Conservation (phyloP, 2,888 invertebrate genomes). For the Tigriopus californicus region DNA sequence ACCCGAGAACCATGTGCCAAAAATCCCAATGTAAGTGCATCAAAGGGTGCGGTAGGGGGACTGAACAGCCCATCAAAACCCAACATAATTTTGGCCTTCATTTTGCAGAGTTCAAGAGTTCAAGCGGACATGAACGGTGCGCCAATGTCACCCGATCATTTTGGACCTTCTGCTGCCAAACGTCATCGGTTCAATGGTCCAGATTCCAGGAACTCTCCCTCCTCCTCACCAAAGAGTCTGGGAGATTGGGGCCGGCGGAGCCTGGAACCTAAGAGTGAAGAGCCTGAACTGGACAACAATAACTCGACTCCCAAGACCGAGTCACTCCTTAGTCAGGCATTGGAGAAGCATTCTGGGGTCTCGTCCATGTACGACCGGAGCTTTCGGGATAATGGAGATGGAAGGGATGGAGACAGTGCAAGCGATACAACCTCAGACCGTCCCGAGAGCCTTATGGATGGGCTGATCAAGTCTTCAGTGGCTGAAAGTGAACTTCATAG, state of each 20-base stretch:
- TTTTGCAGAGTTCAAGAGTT: too few species aligned
- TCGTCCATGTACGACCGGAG: not conserved
- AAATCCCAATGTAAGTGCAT: not conserved
- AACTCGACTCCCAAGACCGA: not conserved
- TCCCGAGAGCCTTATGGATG: conserved; percentile 8
- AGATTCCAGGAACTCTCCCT: conserved; percentile 12
- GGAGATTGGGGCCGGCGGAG: too few species aligned
- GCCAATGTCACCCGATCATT: too few species aligned
- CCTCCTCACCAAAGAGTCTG: not conserved
- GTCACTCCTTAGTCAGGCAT: conserved; percentile 13
- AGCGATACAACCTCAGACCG: not conserved
- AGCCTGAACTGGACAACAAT: too few species aligned
- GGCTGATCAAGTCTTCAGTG: too few species aligned
- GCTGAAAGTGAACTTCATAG: too few species aligned
- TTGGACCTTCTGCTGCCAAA: not conserved
- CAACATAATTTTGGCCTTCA: too few species aligned
- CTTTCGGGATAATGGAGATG: not conserved
- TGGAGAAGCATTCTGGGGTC: conserved; percentile 7
- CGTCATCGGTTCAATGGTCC: conserved; percentile 16
- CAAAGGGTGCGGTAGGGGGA: too few species aligned
- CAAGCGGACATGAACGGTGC: too few species aligned
- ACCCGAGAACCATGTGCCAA: not conserved
- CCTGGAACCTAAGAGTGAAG: too few species aligned
- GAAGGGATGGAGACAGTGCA: not conserved
- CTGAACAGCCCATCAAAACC: too few species aligned